Base-by-base conservation (phyloP, 2,888 invertebrate species). In the Suillia variegata region DNA sequence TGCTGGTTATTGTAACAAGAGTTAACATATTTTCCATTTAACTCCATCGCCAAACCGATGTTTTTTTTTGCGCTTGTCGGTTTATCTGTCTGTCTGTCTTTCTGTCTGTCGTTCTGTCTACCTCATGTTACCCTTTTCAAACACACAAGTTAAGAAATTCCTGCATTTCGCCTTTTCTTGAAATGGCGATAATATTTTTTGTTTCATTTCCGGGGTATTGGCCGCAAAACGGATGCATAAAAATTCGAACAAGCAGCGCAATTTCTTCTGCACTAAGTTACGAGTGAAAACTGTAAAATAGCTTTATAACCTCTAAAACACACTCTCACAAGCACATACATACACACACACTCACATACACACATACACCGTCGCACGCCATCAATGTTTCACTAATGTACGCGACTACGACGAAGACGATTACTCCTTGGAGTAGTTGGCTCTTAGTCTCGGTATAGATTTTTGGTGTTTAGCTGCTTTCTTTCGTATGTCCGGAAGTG, bases 131-230 rank as follows among this genome's bases (percentile, higher is more conserved):
- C 24, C 52, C 24, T 57, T 47, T 33, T 38, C 6, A 20, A 31
- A 56, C 58, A 3, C 18, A 20, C 34, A 20, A 33, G n/a, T 54
- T 50, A 55, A 38, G 42, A 50, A 54, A 50, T 54, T 59, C 54
- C 54, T 42, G 31, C 51, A 22, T 58, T n/a, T 50, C 52, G 47
- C 61, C 52, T 58, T 54, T n/a, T 56, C 54, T 52, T 49, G 52
- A 55, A 65, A 59, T 48, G 56, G 61, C 65, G 64, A 65, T 66
- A 64, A 68, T 67, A 66, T 68, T 65, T 64, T n/a, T 56, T 66
- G 61, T 63, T 66, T 64, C 58, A 65, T 62, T 65, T 70, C 70
- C 70, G 70, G 64, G 59, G 68, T 68, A 68, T 66, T 65, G 70
- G 65, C 66, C 67, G 63, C 61, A 62, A 61, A 62, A 56, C 61